Percentiles rank a stretch among this genome's conserved stretches.
Conservation (phyloP, 2,888 invertebrate genomes). For the Dynastes maya region DNA sequence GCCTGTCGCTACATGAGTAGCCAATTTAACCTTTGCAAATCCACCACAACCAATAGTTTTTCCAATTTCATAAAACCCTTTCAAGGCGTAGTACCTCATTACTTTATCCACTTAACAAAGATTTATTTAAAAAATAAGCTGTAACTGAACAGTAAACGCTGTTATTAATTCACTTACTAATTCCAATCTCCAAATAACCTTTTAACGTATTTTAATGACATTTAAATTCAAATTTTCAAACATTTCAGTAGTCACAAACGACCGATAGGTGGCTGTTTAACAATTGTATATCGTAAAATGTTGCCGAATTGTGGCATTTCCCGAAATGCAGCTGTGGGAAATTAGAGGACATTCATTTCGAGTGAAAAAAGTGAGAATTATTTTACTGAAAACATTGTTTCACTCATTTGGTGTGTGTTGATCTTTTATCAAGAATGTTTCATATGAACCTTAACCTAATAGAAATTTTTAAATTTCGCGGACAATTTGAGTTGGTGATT, state of each 20-base stretch:
- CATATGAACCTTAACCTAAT: too few relatives aligned
- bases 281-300: too few relatives aligned
- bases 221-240: constrained; percentile 37
- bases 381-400: too few relatives aligned
- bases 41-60: constrained; percentile 84
- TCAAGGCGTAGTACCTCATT: constrained; percentile 73
- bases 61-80: constrained; percentile 78
- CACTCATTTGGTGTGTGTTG: too few relatives aligned
- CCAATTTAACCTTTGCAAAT: constrained; percentile 87
- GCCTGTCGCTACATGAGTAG: constrained; percentile 83
- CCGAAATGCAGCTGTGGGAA: too few relatives aligned
- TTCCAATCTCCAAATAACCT: constrained; percentile 9
- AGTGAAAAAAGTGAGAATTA: too few relatives aligned
- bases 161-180: constrained; percentile 67
- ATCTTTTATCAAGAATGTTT: too few relatives aligned
- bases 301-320: too few relatives aligned
- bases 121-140: background rate
- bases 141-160: too few relatives aligned
- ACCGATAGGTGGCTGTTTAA: background rate
- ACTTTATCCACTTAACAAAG: constrained; percentile 63
- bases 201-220: constrained; percentile 28
- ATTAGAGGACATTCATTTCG: too few relatives aligned
- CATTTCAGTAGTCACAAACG: background rate
- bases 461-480: too few relatives aligned
- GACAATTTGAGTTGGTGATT: too few relatives aligned